Base-by-base conservation (phyloP, 2,888 invertebrate genomes). In the Gerris lacustris region DNA sequence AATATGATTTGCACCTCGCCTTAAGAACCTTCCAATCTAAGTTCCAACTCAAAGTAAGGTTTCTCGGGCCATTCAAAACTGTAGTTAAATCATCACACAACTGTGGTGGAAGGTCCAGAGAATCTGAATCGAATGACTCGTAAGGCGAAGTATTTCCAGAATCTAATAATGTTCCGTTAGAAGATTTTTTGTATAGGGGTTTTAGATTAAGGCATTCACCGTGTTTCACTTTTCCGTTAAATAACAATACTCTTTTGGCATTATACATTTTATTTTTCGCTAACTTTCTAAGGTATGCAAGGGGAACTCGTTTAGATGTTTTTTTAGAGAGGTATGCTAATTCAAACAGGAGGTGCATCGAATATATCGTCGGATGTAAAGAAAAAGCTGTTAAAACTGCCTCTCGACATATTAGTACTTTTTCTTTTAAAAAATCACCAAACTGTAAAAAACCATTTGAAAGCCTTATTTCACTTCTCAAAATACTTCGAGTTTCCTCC, bases 311-410 rank as follows among this genome's bases (percentile, higher is more conserved):
- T 0, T n/a, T 63, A 17, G 18, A 64, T 47, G 47, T 79, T 72
- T 83, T 82, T 31, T 84, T 84, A 73, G 83, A 83, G 18, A 80
- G 80, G 68, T 81, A 78, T 1, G 85, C 85, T 73, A 85, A 79
- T 45, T 82, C 81, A 75, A 83, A 82, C 68, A 90, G 85, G 74
- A 82, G 80, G 44, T 85, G 83, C 77, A 86, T 85, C 79, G 86
- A 85, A 11, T 80, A 80, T 55, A 82, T 81, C 6, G 88, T 86
- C 5, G 91, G 90, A 77, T 88, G 85, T 69, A 91, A 81, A 67
- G 89, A 89, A 81, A 91, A 91, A 0, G 90, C 88, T 0, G 91
- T 90, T 63, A 91, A 82, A 0, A 87, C 81, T 77, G 90, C 90
- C 81, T 91, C 91, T 75, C 86, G 83, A 67, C 85, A 84, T 45